These are phyloP conservation scores for Cairina moschata DNA, from an alignment of 2,113 vertebrate species.

Conservation along the genomic window DNA sequence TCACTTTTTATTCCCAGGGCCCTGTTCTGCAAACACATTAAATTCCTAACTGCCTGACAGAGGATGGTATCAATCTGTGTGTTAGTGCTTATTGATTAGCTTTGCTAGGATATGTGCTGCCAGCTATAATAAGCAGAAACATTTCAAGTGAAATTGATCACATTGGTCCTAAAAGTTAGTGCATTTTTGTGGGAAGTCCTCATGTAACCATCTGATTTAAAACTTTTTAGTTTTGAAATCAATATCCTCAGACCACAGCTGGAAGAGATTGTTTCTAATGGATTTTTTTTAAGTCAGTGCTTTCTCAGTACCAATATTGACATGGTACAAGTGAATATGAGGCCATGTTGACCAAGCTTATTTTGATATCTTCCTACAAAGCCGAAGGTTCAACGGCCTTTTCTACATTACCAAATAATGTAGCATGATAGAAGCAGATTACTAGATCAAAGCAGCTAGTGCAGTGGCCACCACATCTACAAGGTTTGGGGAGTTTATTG, in stretches of 20 bases:
- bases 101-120: conserved; percentile 55
- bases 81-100: conserved; percentile 67
- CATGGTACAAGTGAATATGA: background rate
- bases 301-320: background rate
- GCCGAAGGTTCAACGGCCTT: background rate
- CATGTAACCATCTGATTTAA: conserved; percentile 30
- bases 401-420: background rate
- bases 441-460: background rate
- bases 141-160: conserved; percentile 62
- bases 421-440: background rate
- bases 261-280: conserved; percentile 35
- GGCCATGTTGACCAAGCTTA: background rate
- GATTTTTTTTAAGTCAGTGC: background rate
- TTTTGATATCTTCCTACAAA: background rate
- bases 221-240: conserved; percentile 48
- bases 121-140: conserved; percentile 55
- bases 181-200: conserved; percentile 39
- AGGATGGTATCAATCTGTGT: conserved; percentile 67
- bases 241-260: conserved; percentile 31
- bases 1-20: conserved; percentile 48
- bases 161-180: conserved; percentile 48
- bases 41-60: conserved; percentile 55
- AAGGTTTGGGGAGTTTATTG: background rate
- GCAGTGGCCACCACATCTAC: background rate
- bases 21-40: conserved; percentile 59